Evolutionary conservation across 64 coral and sea anemone species (phyloP).

Genomic region (Montipora cactus): DNA sequence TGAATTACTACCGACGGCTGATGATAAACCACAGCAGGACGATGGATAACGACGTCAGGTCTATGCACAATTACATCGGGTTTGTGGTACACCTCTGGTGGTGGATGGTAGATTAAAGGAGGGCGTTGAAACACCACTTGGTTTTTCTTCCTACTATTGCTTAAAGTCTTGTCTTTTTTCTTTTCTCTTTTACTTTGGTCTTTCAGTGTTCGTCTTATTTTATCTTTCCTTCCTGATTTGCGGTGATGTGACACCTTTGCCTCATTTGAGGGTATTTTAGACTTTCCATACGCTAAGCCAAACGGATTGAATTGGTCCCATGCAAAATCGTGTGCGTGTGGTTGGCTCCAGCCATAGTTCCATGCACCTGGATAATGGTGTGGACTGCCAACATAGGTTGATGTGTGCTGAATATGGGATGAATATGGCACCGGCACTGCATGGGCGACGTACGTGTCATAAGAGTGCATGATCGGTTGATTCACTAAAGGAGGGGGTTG

Average conservation of each 20-base stretch:
- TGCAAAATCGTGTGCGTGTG: background rate
- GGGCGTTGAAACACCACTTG: conserved; percentile 62
- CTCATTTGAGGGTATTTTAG: conserved; percentile 37
- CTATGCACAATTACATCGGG: conserved; percentile 67
- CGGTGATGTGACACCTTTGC: background rate
- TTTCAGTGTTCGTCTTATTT: conserved; percentile 19
- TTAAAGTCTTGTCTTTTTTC: background rate
- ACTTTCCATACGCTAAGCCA: conserved; percentile 47
- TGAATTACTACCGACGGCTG: conserved; percentile 73
- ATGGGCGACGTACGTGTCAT: conserved; percentile 88
- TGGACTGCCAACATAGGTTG: conserved; percentile 88
- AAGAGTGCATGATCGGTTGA: conserved; percentile 84
- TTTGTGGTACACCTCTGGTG: conserved; percentile 72
- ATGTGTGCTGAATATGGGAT: conserved; percentile 64
- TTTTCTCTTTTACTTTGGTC: background rate
- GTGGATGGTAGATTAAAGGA: conserved; percentile 69
- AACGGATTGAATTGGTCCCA: background rate
- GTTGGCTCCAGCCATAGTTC: conserved; percentile 55
- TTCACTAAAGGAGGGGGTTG: conserved; percentile 91
- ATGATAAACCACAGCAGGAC: conserved; percentile 71
- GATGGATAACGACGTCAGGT: conserved; percentile 78
- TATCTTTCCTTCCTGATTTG: conserved; percentile 23
- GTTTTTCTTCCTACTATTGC: conserved; percentile 65
- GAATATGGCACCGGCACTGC: conserved; percentile 72
- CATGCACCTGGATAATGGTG: conserved; percentile 79